Evolutionary conservation across 2,797 vertebrate genomes (phyloP), one percentile per base, ranked within the genome.

Genomic region (Leptoclinus maculatus): DNA sequence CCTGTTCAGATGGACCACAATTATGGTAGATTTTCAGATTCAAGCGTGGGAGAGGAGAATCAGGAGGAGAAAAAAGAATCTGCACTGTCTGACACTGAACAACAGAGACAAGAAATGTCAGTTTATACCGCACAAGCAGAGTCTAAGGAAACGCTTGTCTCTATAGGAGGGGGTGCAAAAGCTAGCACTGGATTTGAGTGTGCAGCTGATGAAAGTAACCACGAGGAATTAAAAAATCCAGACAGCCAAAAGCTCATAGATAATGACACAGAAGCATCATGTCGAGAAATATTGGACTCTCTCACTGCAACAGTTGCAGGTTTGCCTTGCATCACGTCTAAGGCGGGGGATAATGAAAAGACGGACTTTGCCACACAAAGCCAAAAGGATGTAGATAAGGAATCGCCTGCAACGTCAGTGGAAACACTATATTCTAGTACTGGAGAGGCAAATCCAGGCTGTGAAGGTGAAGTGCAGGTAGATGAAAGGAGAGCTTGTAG

Each of bases 1-100:
- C 83, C 83, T 12, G 69, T 94, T 72, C 93, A 95, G 66, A 89
- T 91, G 66, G 95, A 96, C 68, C 95, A 96, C 78, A 94, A 93
- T 78, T 96, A 96, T 58, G 95, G 94, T 41, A 84, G 90, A 83
- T 90, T 80, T 63, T 83, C 92, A 14, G 87, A 90, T 64, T 80
- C 65, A 53, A 68, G 10, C 49, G 19, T 29, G 1, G 51, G n/a
- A 74, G 86, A 89, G n/a, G 25, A 53, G 54, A 17, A 80, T 85
- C 76, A 76, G 47, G 82, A 76, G 38, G 63, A 66, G 27, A 68
- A 16, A 7, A 71, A 76, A 25, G 74, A 82, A 70, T 53, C 80
- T 63, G 43, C 23, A 34, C 66, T 38, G 16, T 47, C 78, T 67
- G 53, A 53, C n/a, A 71, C 66, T 51, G 85, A 77, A 73, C 23